These are phyloP conservation scores for Bradypodion pumilum DNA, from an alignment of 2,797 vertebrate species.

Conservation along the genomic window DNA sequence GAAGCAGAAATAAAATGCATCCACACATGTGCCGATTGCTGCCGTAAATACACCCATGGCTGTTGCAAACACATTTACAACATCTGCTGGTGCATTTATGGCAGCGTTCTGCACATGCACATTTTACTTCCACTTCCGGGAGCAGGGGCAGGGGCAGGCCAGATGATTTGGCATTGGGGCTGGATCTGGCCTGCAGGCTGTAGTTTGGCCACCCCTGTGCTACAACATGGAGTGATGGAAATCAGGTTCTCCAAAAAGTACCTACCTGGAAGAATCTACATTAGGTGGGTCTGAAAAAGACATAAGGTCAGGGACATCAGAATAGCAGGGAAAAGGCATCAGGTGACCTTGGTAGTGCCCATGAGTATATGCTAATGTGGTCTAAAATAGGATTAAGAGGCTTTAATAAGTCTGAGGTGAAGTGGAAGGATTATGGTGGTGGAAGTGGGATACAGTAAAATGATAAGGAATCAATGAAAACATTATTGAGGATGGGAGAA, in stretches of 20 bases:
- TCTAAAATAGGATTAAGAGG: neutral
- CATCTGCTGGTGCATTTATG: too few species aligned
- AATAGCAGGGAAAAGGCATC: neutral
- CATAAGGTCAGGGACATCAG: neutral
- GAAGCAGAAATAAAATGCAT: too few species aligned
- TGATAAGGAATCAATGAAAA: neutral
- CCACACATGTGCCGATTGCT: too few species aligned
- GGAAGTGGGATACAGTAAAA: neutral
- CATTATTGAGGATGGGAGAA: neutral
- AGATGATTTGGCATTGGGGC: too few species aligned
- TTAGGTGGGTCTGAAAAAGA: neutral
- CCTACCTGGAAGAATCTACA: slow-evolving; percentile 1
- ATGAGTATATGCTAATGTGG: neutral
- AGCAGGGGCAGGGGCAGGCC: too few species aligned
- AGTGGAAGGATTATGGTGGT: neutral
- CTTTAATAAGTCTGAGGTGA: neutral
- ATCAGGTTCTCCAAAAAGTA: neutral
- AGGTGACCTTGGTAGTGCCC: neutral
- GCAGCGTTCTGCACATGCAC: too few species aligned
- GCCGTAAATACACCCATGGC: too few species aligned
- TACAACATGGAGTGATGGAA: neutral
- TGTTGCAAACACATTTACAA: too few species aligned
- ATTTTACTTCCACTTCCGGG: too few species aligned
- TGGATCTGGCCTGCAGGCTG: too few species aligned
- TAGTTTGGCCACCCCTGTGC: too few species aligned